Evolutionary conservation across 2,113 vertebrate species (phyloP).

Genomic region (Taurulus bubalis): DNA sequence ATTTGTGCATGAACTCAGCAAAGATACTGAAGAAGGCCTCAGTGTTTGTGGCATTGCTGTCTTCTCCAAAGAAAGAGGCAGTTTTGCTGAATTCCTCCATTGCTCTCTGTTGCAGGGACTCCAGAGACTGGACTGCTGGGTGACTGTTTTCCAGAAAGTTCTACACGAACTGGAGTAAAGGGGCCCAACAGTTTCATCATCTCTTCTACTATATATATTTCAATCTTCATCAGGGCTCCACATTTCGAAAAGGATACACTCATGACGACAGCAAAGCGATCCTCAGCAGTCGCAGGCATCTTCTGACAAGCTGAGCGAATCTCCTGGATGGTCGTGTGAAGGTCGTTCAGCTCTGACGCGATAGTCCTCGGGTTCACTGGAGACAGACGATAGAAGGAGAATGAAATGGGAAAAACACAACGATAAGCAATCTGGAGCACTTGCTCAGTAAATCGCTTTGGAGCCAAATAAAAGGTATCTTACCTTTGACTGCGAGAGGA

Average conservation of each 20-base stretch:
- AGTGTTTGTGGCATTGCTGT: slow-evolving; percentile 89
- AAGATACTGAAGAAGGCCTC: slow-evolving; percentile 98
- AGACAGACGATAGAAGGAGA: neutral
- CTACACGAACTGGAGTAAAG: slow-evolving; percentile 85
- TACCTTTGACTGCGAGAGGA: slow-evolving; percentile 96
- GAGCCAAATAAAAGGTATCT: neutral
- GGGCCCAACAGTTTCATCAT: slow-evolving; percentile 30
- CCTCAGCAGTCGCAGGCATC: slow-evolving; percentile 89
- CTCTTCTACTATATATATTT: neutral
- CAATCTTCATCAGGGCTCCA: neutral
- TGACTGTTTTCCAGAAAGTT: slow-evolving; percentile 94
- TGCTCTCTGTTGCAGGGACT: slow-evolving; percentile 91
- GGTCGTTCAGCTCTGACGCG: slow-evolving; percentile 90
- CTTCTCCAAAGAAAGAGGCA: slow-evolving; percentile 94
- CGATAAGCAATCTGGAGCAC: neutral
- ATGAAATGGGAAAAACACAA: neutral
- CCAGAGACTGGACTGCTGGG: slow-evolving; percentile 90
- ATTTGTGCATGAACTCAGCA: slow-evolving; percentile 93
- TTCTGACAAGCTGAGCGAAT: slow-evolving; percentile 92
- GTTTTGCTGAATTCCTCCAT: slow-evolving; percentile 93
- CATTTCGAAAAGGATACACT: slow-evolving; percentile 87
- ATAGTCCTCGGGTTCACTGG: slow-evolving; percentile 93
- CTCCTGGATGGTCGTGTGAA: slow-evolving; percentile 90
- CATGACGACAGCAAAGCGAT: slow-evolving; percentile 93
- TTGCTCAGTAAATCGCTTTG: neutral